Base-by-base conservation (phyloP, 2,888 invertebrate genomes). In the Branchinecta sandiegonensis region DNA sequence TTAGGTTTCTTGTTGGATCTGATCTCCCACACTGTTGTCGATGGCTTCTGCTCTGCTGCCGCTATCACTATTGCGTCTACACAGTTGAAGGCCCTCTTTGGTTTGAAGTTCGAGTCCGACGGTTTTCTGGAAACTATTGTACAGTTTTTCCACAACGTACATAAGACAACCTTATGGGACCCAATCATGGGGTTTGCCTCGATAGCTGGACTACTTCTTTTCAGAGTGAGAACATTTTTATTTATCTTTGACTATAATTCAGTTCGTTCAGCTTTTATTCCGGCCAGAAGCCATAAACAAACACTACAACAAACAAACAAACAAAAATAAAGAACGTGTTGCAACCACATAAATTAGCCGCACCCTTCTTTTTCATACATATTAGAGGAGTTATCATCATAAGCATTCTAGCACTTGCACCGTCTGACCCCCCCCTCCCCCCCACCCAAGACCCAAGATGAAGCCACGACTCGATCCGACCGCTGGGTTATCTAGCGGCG, bases 41-140 rank as follows among this genome's bases (percentile, higher is more conserved):
- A 86, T 65, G 91, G 88, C 0, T 93, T 93, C 76, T 90, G 90
- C 0, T 84, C 88, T 9, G 90, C 90, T 0, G 92, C 92, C 0
- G 90, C 92, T 12, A 76, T 90, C 65, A 90, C 88, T 67, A 91
- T 93, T 72, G 89, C 85, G 8, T 85, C 87, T 2, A 85, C 89
- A 0, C 92, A 93, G 76, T 78, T 91, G 13, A 89, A 86, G 75
- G 82, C 85, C 1, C 79, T 91, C 4, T 81, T 90, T 70, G 88
- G 89, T 65, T 81, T 88, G 47, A 83, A 81, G 73, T 83, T 83
- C 68, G 82, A 83, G 69, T 86, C 86, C 4, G 83, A 86, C 72
- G 84, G 85, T 14, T 82, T 87, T 68, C 73, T 83, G 3, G 85
- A 84, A 69, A 85, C 89, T 1, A 76, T 90, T 46, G 80, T 80